A percentile compares a stretch with the other conserved stretches of the same genome.
Evolutionary conservation across 2,888 invertebrate species (phyloP).

Genomic region (Lithophane leautieri): DNA sequence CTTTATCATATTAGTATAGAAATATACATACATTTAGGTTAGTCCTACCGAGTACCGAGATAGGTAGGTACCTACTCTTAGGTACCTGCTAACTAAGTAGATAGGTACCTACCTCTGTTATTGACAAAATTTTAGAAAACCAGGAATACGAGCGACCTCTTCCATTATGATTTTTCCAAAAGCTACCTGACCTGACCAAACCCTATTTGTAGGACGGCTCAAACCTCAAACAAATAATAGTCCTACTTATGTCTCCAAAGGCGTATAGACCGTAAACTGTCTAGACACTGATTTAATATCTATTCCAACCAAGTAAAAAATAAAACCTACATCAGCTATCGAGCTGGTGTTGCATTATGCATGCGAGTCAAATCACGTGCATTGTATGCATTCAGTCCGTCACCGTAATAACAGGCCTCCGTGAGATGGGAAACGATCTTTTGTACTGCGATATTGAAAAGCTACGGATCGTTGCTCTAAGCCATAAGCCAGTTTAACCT

Average conservation of each 20-base stretch:
- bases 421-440: conserved; percentile 66
- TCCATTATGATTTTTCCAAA: background rate
- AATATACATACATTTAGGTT: no score
- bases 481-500: conserved; percentile 10
- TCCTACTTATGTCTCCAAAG: background rate
- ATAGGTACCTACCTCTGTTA: background rate
- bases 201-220: background rate
- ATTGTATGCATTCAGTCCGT: conserved; percentile 55
- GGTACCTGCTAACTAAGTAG: background rate
- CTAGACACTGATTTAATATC: conserved; percentile 44
- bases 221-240: background rate
- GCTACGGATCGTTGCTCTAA: conserved; percentile 49
- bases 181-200: background rate
- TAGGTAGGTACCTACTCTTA: no score
- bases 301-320: conserved; percentile 39
- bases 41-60: background rate
- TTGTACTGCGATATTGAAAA: conserved; percentile 46
- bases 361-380: conserved; percentile 51
- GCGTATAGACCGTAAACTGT: conserved; percentile 15
- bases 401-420: conserved; percentile 60
- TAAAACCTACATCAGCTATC: conserved; percentile 39
- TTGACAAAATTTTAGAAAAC: background rate
- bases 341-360: conserved; percentile 53
- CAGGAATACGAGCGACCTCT: background rate
- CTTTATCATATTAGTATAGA: no score